Evolutionary conservation across 2,888 invertebrate genomes (phyloP), one percentile per base, ranked within the genome.

Genomic region (Lysandra bellargus): DNA sequence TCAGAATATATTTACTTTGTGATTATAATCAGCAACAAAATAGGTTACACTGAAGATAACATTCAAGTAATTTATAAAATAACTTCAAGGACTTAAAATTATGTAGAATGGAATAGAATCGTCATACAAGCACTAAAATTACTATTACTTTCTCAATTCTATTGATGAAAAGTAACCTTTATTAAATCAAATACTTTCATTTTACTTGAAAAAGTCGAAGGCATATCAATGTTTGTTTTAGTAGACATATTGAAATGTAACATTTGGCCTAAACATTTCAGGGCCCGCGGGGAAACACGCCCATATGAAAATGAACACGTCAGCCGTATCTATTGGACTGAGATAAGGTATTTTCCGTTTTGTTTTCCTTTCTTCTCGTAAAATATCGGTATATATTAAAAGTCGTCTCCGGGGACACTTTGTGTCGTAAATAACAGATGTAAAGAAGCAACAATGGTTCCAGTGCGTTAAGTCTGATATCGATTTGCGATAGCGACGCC

Each of bases 241-340:
- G 90, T 90, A 90, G 89, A 91, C 91, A 90, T 92, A 92, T 91
- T 92, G 92, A 90, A 91, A 88, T 87, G 90, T 92, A 91, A 90
- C 91, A 90, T 90, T 90, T 89, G 90, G 88, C 85, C 85, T 84
- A 87, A 87, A 89, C 88, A 88, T 91, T 91, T 83, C 91, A 91
- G 90, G 82, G 82, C 78, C 86, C 83, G 37, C 80, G 85, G 89
- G 88, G 87, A 87, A 88, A 89, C 84, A 86, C 74, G 83, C 82
- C 79, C 83, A 85, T 85, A 88, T 86, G 86, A 85, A 85, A 84
- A 85, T 83, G 82, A 78, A 81, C 81, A 83, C 80, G 81, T 78
- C 81, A 81, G 79, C 73, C 44, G 49, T 83, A 86, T 86, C 85
- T 86, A 85, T 84, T 81, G 80, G 78, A 83, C 83, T 75, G 53